Percentiles rank a stretch among this genome's conserved stretches.
These are phyloP conservation scores for Lasaia peninsularis DNA, from an alignment of 1,140 invertebrate genomes.

Conservation along the genomic window DNA sequence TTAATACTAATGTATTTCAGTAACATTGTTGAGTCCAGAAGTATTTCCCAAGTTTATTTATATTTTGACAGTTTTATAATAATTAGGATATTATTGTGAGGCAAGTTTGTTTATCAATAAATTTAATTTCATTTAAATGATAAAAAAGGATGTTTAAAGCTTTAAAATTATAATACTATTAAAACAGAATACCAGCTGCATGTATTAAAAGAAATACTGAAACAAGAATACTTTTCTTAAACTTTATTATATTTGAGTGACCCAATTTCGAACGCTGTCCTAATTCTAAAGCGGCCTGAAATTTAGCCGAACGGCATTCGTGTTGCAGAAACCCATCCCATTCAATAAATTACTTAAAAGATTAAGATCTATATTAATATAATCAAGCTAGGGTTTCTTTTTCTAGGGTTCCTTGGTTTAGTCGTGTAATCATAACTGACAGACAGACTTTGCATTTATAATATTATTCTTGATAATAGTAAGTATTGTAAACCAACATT, in stretches of 20 bases:
- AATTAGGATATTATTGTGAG: too few relatives aligned
- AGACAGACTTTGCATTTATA: too few relatives aligned
- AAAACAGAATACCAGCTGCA: conserved; percentile 1
- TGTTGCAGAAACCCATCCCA: neutral
- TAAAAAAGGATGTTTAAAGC: neutral
- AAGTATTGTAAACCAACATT: too few relatives aligned
- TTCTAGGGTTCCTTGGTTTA: too few relatives aligned
- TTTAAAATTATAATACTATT: neutral
- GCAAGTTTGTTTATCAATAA: too few relatives aligned
- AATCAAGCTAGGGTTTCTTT: too few relatives aligned
- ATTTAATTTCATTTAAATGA: neutral
- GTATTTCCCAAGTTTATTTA: too few relatives aligned
- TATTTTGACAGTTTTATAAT: too few relatives aligned
- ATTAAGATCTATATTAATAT: neutral
- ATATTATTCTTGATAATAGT: too few relatives aligned
- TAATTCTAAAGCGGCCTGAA: conserved; percentile 40
- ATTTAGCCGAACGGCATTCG: conserved; percentile 9
- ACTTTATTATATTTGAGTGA: conserved; percentile 57
- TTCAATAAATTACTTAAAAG: conserved; percentile 2
- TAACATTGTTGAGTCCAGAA: too few relatives aligned
- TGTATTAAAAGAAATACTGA: conserved; percentile 8
- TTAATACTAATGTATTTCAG: too few relatives aligned
- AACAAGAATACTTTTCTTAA: conserved; percentile 35
- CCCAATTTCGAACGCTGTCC: conserved; percentile 66
- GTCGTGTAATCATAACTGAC: too few relatives aligned